Conservation (phyloP, 1,140 invertebrate species). For the Orchesella cincta region DNA sequence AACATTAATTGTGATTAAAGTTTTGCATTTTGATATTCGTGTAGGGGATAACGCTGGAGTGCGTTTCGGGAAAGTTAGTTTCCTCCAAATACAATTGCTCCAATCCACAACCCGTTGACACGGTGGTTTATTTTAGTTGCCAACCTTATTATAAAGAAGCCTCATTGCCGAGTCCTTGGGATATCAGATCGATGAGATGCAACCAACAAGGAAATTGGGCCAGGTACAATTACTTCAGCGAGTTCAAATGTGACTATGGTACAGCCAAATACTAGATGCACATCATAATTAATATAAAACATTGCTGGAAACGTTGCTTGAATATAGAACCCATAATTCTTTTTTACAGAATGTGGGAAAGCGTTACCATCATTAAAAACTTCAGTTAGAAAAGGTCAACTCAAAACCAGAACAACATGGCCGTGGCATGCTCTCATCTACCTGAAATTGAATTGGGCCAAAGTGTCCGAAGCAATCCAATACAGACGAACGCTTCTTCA, state of each 20-base stretch:
- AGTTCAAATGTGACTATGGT: conserved; percentile 31
- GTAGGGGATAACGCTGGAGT: neutral
- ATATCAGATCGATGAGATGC: neutral
- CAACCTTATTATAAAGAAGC: conserved; percentile 1
- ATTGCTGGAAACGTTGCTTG: neutral
- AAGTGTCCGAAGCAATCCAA: neutral
- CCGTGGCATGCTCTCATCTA: conserved; percentile 24
- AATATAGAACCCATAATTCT: neutral
- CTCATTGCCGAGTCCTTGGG: neutral
- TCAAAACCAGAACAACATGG: neutral
- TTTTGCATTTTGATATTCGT: neutral
- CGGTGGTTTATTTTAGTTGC: neutral
- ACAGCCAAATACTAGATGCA: no score
- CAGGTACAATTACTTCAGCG: neutral
- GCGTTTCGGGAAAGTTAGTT: neutral
- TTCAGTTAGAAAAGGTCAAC: neutral
- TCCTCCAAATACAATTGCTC: conserved; percentile 4
- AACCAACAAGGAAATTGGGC: conserved; percentile 1
- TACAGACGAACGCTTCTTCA: neutral
- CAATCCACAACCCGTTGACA: conserved; percentile 9
- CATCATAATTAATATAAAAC: neutral
- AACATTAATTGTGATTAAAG: neutral
- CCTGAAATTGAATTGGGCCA: conserved; percentile 2
- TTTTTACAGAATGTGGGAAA: conserved; percentile 16
- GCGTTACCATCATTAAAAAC: neutral